These are phyloP conservation scores for Myripristis murdjan DNA, from an alignment of 2,797 vertebrate species.

Conservation along the genomic window DNA sequence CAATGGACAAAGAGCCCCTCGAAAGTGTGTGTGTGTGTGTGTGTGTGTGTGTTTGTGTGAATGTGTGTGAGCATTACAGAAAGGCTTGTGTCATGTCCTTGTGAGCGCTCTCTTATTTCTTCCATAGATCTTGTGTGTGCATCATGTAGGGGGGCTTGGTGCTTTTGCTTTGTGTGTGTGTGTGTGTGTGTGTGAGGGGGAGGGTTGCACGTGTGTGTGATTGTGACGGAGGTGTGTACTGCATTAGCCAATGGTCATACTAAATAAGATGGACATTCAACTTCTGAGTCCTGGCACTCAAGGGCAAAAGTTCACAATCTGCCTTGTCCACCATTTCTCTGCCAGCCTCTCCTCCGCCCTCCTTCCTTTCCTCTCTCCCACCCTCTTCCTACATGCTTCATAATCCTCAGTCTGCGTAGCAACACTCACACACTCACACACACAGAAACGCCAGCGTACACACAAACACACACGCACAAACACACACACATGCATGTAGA, in stretches of 20 bases:
- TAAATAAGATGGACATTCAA: constrained; percentile 37
- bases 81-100: constrained; percentile 26
- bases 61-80: constrained; percentile 47
- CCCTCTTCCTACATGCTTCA: constrained; percentile 23
- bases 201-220: constrained; percentile 3
- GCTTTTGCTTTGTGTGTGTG: constrained; percentile 1
- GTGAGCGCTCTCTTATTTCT: constrained; percentile 9
- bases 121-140: background rate
- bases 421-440: constrained; percentile 27
- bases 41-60: constrained; percentile 28
- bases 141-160: too few species aligned
- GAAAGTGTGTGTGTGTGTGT: constrained; percentile 32
- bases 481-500: constrained; percentile 43
- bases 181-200: constrained; percentile 8
- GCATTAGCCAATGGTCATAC: constrained; percentile 27
- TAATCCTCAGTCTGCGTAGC: constrained; percentile 53
- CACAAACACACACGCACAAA: constrained; percentile 13
- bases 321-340: constrained; percentile 29
- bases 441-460: background rate
- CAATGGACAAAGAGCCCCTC: constrained; percentile 72
- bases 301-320: constrained; percentile 46
- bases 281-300: constrained; percentile 45
- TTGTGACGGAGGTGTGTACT: constrained; percentile 22
- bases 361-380: constrained; percentile 10
- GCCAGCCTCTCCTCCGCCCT: constrained; percentile 17